A percentile compares a stretch with the other conserved stretches of the same genome.
Conservation (phyloP, 2,888 invertebrate genomes). For the Hirtodrosophila alboralis region DNA sequence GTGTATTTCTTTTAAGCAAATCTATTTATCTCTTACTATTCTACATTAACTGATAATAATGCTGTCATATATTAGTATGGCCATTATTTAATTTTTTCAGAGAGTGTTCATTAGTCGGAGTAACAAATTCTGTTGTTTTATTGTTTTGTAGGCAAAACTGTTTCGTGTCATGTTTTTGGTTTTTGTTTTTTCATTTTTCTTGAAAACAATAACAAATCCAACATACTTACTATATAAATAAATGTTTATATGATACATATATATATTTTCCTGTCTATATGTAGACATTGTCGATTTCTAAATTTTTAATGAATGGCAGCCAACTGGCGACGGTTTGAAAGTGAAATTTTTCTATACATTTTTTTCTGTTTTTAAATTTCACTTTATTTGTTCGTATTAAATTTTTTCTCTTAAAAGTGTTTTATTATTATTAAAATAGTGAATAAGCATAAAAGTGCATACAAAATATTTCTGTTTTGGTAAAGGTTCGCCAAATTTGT, state of each 20-base stretch:
- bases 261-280: constrained; percentile 1
- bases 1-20: too few relatives aligned
- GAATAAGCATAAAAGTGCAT: constrained; percentile 61
- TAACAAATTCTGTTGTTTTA: constrained; percentile 4
- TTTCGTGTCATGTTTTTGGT: constrained; percentile 43
- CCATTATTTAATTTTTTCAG: not conserved
- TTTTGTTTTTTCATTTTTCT: too few relatives aligned
- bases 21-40: too few relatives aligned
- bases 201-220: constrained; percentile 28
- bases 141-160: constrained; percentile 7
- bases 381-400: constrained; percentile 16
- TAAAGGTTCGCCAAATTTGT: constrained; percentile 12
- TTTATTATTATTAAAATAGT: constrained; percentile 50
- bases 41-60: too few relatives aligned
- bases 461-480: constrained; percentile 31
- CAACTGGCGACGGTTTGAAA: constrained; percentile 38
- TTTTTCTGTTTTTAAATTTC: constrained; percentile 13
- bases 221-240: constrained; percentile 29
- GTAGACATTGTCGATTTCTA: constrained; percentile 1
- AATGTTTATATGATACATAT: constrained; percentile 22
- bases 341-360: constrained; percentile 53
- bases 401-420: constrained; percentile 41
- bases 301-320: constrained; percentile 47
- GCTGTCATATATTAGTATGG: too few relatives aligned
- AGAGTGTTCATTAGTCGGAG: constrained; percentile 4